phyloP scores from a whole-genome alignment of 2,113 vertebrate species.

The Naja naja region DNA sequence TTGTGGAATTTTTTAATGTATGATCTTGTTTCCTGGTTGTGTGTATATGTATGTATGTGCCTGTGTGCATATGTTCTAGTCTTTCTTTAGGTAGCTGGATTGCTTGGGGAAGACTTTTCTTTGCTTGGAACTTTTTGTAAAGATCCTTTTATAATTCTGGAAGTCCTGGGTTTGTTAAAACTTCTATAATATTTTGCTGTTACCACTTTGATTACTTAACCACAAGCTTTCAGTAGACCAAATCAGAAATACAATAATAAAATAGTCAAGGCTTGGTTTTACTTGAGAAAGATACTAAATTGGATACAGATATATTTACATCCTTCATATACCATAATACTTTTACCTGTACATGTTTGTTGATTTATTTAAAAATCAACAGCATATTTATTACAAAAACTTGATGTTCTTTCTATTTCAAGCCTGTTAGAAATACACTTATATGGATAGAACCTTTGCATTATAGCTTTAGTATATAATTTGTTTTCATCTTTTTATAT shows the following conservation, averaged over 20 bases:
- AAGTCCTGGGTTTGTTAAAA: background rate
- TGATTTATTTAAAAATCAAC: background rate
- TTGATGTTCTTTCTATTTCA: background rate
- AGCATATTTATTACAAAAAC: background rate
- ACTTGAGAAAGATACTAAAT: background rate
- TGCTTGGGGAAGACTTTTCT: background rate
- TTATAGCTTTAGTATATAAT: background rate
- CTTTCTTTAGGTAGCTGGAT: background rate
- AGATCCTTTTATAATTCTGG: background rate
- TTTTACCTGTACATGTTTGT: background rate
- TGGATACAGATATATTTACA: background rate
- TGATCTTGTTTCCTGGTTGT: background rate
- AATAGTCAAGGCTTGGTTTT: background rate
- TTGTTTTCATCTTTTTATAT: background rate
- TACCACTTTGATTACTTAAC: background rate
- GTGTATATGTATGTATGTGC: background rate
- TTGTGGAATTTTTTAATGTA: slow-evolving; percentile 13
- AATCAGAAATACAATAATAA: background rate
- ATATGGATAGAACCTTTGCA: background rate
- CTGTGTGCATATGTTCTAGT: background rate
- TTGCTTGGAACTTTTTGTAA: background rate
- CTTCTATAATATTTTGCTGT: background rate
- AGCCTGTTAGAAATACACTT: background rate
- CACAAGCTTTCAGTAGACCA: background rate
- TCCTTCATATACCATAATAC: background rate